Base-by-base conservation (phyloP, 2,888 invertebrate genomes). In the Lordiphosa andalusiaca region DNA sequence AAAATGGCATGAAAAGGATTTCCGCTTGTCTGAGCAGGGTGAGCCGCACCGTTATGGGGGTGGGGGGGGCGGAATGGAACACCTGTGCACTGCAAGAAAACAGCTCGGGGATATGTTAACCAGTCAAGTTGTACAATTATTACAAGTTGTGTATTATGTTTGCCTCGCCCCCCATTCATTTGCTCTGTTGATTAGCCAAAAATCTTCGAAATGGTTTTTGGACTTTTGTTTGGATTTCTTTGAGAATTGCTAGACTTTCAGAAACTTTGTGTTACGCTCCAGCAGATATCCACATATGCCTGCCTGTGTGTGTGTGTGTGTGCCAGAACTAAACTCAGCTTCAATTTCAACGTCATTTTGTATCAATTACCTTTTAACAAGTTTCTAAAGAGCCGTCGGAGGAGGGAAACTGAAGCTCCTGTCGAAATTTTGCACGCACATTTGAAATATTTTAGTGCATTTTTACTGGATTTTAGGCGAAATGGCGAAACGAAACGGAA, bases 371-470 rank as follows among this genome's bases (percentile, higher is more conserved):
- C 70, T 60, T 80, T 66, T 61, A 61, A 59, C 76, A 58, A 66
- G 67, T 67, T 69, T 63, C 66, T 58, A 41, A 42, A 46, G 50
- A 51, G 52, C 46, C 37, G 33, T 13, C 9, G 25, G 38, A 52
- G 13, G 4, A 6, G 9, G 3, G 37, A 4, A 6, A 19, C 33
- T 13, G 23, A 13, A 12, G 35, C 9, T 51, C 47, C 47, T 52
- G 41, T 54, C 53, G 41, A 56, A 69, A 65, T 67, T 63, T 64
- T 41, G 60, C 75, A 80, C 75, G 76, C 81, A 76, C 76, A 76
- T 80, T 73, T 73, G 57, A 70, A 73, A 76, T 80, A 80, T 80
- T 73, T 76, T 73, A 73, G 75, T 62, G 58, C 57, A 76, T 76
- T 80, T 80, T 68, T 73, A 69, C 61, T 58, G 66, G 62, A 61